Conservation (phyloP, 2,888 invertebrate genomes). For the Dryadula phaetusa region DNA sequence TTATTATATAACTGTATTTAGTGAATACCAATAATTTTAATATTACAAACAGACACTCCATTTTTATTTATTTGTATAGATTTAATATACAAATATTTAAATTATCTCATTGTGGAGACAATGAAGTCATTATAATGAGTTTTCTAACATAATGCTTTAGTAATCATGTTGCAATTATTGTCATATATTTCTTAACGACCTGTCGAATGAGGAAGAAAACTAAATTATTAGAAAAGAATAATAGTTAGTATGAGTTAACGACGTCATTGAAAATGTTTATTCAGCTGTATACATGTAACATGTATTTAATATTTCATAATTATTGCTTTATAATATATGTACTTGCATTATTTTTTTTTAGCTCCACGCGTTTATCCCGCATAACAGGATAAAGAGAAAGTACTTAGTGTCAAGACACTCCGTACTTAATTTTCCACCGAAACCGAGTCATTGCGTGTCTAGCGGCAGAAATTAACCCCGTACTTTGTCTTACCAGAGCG, state of each 20-base stretch:
- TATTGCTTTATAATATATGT: neutral
- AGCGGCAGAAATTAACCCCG: too few species aligned
- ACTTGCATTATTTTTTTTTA: too few species aligned
- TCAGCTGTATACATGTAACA: slow-evolving; percentile 1
- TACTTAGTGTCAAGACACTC: too few species aligned
- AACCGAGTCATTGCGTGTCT: too few species aligned
- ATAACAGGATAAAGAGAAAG: too few species aligned
- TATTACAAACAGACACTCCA: neutral
- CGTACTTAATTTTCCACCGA: too few species aligned
- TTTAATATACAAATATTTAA: neutral
- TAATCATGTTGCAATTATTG: neutral
- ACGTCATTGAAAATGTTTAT: neutral
- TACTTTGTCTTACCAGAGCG: too few species aligned
- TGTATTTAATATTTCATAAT: neutral
- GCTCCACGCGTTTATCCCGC: too few species aligned
- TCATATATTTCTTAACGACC: slow-evolving; percentile 17
- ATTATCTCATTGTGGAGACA: slow-evolving; percentile 1
- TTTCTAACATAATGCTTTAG: neutral
- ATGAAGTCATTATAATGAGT: slow-evolving; percentile 1
- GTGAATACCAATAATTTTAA: too few species aligned
- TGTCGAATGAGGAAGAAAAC: slow-evolving; percentile 22
- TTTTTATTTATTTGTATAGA: neutral
- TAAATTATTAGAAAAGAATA: neutral
- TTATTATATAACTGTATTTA: too few species aligned
- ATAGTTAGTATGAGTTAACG: neutral